phyloP scores from a whole-genome alignment of 2,797 vertebrate species.

The Halcyon leucocephala region DNA sequence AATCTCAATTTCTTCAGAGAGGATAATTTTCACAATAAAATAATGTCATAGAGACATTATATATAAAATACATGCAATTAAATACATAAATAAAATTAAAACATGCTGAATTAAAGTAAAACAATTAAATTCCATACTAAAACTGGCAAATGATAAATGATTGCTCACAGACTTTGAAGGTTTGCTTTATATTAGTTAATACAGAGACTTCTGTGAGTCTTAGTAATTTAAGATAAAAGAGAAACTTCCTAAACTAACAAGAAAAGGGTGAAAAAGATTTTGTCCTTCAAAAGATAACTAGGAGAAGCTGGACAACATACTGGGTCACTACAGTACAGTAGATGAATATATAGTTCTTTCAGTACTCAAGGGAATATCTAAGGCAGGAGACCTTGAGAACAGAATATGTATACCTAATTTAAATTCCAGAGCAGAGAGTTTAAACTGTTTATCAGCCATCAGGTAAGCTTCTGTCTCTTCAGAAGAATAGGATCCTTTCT shows the following conservation, averaged over 20 bases:
- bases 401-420: not conserved
- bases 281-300: not conserved
- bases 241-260: not conserved
- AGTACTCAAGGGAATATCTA: not conserved
- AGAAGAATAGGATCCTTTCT: not conserved
- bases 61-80: not conserved
- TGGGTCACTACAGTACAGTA: not conserved
- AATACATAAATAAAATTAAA: not conserved
- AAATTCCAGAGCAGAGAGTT: not conserved
- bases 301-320: not conserved
- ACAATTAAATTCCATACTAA: not conserved
- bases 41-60: not conserved
- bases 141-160: not conserved
- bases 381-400: not conserved
- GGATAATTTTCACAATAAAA: not conserved
- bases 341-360: not conserved
- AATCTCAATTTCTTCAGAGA: not conserved
- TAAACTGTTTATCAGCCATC: not conserved
- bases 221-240: not conserved
- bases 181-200: not conserved
- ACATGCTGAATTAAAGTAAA: not conserved
- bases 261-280: not conserved
- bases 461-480: not conserved
- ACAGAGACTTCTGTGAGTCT: not conserved
- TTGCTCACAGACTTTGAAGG: not conserved